Conservation (phyloP, 2,113 vertebrate species). For the Laterallus jamaicensis region DNA sequence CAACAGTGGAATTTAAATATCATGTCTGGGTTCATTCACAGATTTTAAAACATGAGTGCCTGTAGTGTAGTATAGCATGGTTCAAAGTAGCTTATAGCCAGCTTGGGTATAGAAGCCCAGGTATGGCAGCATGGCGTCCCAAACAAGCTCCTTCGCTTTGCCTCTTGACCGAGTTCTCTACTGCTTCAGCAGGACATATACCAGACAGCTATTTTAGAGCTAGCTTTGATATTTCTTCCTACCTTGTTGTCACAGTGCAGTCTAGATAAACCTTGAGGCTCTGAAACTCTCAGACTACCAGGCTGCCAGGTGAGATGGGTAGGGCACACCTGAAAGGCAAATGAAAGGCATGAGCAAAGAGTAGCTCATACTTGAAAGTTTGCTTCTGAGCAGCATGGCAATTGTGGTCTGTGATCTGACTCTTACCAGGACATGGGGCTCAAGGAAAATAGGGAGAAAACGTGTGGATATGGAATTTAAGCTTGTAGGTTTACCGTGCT, state of each 20-base stretch:
- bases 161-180: not conserved
- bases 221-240: not conserved
- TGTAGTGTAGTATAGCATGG: not conserved
- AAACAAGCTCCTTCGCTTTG: not conserved
- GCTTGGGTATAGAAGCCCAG: not conserved
- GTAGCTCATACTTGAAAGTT: not conserved
- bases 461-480: not conserved
- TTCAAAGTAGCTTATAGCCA: not conserved
- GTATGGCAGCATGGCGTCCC: not conserved
- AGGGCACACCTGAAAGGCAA: not conserved
- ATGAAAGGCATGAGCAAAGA: not conserved
- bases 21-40: not conserved
- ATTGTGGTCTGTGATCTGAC: not conserved
- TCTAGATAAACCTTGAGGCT: not conserved
- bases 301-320: not conserved
- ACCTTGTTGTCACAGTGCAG: not conserved
- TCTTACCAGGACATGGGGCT: not conserved
- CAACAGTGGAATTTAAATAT: not conserved
- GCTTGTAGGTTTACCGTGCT: not conserved
- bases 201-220: not conserved
- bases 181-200: not conserved
- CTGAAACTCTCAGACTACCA: not conserved
- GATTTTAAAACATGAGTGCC: not conserved
- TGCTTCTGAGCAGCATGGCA: not conserved
- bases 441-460: not conserved